These are phyloP conservation scores for Clarias pachynema DNA, from an alignment of 2,797 vertebrate species.

Conservation along the genomic window DNA sequence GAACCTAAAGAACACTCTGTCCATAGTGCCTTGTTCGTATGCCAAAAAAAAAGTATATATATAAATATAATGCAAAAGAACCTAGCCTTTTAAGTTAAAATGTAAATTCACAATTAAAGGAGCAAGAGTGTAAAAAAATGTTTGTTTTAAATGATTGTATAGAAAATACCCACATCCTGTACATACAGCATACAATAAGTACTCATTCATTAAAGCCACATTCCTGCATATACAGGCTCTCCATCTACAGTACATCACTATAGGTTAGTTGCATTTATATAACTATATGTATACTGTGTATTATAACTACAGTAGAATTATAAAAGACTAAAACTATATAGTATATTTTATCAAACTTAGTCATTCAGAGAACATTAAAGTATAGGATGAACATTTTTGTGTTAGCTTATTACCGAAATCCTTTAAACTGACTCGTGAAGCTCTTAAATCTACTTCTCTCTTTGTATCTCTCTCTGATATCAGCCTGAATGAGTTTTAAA, in stretches of 20 bases:
- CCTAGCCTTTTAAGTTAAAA: not conserved
- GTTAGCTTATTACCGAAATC: not conserved
- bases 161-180: not conserved
- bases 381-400: not conserved
- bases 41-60: not conserved
- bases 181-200: not conserved
- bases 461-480: not conserved
- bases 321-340: not conserved
- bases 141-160: not conserved
- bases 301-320: not conserved
- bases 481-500: not conserved
- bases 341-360: too few relatives aligned
- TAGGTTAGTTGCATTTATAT: not conserved
- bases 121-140: not conserved
- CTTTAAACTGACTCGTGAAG: not conserved
- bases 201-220: not conserved
- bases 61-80: not conserved
- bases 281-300: not conserved
- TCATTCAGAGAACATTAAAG: not conserved
- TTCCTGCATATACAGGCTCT: not conserved
- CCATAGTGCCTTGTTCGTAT: not conserved
- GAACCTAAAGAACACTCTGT: not conserved
- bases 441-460: not conserved
- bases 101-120: not conserved
- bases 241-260: too few relatives aligned